A percentile compares a stretch with the other conserved stretches of the same genome.
Evolutionary conservation across 2,797 vertebrate genomes (phyloP).

Genomic region (Orientallactaga sibirica): DNA sequence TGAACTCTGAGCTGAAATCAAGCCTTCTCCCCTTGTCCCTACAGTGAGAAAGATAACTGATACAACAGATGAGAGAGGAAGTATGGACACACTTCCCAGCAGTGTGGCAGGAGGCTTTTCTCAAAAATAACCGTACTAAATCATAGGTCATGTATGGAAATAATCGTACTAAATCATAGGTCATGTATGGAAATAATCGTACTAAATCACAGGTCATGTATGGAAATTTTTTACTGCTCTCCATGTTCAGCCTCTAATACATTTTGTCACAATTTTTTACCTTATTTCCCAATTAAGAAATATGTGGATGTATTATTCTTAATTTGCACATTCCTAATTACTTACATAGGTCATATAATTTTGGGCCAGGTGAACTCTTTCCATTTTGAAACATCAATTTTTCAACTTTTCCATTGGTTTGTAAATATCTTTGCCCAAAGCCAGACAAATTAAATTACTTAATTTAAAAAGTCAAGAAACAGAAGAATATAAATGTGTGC

Average conservation of each 20-base stretch:
- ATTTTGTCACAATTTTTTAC: neutral
- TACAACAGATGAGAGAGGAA: neutral
- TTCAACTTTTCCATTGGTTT: neutral
- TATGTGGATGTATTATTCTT: neutral
- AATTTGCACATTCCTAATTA: neutral
- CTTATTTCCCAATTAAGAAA: neutral
- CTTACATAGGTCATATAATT: neutral
- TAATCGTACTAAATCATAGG: neutral
- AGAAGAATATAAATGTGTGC: neutral
- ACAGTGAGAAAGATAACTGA: no score
- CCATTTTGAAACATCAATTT: conserved; percentile 15
- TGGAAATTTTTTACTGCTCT: neutral
- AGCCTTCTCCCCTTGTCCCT: no score
- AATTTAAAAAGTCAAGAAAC: neutral
- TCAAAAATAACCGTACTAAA: neutral
- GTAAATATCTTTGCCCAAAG: neutral
- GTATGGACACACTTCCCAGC: neutral
- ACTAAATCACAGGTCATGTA: neutral
- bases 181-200: neutral
- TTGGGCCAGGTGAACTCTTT: neutral
- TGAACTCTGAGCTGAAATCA: no score
- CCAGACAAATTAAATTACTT: neutral
- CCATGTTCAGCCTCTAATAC: neutral
- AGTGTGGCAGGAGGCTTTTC: neutral
- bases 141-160: neutral